Base-by-base conservation (phyloP, 2,888 invertebrate species). In the Papilio elwesi region DNA sequence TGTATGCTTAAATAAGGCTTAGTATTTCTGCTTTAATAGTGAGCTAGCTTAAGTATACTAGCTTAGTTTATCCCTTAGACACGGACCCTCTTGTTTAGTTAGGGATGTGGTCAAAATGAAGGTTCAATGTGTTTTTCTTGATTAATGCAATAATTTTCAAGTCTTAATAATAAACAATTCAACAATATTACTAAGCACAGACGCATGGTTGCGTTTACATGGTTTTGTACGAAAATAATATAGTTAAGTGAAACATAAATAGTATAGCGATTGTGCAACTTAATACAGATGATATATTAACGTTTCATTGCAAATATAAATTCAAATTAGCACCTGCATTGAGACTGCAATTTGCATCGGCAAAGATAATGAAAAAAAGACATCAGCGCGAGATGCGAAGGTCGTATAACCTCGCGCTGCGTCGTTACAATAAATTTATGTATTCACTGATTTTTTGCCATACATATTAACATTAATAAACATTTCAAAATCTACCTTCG, bases 401-500 rank as follows among this genome's bases (percentile, higher is more conserved):
- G 69, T 38, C 38, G 51, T 38, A 12, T 12, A 36, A 65, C 51
- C 57, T 68, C 8, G 55, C 1, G 15, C 51, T 15, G 38, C 51
- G 59, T 69, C 69, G 51, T 68, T 52, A 49, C 51, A 69, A 52
- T 69, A 62, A 62, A 62, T 52, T 52, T 6, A 68, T 57, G 9
- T 48, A 59, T 62, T 62, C 51, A 68, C 59, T 51, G 26, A 51
- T 59, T 59, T 12, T 62, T 68, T 36, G 26, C 15, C 11, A 51
- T 15, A 51, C 38, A 9, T 12, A 38, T 53, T 15, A 8, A 16
- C 38, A n/a, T n/a, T n/a, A 59, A 10, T 13, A 59, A 59, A n/a
- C n/a, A n/a, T n/a, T n/a, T n/a, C n/a, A n/a, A n/a, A n/a, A n/a
- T n/a, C n/a, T n/a, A n/a, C n/a, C n/a, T n/a, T n/a, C n/a, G n/a